Evolutionary conservation across 2,113 vertebrate species (phyloP), one percentile per base, ranked within the genome.

Genomic region (Brachypodius melanocephalos): DNA sequence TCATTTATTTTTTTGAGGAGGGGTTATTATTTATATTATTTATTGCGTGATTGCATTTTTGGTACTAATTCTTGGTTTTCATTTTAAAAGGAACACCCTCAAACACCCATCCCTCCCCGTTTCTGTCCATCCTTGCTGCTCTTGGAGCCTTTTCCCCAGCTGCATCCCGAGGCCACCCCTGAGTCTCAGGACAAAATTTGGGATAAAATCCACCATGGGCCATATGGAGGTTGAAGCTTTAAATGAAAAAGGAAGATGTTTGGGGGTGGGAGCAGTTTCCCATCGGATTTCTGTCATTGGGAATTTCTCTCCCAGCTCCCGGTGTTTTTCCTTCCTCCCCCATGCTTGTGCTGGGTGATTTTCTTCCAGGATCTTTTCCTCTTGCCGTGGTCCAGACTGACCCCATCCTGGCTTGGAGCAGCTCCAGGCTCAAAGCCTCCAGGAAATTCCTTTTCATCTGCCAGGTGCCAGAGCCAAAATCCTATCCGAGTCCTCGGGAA

Each of bases 361-460:
- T 62, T 46, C 32, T 38, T 57, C n/a, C 25, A 16, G 46, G 34
- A 69, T 62, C 22, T 42, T 42, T 69, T 55, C 5, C 24, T 82
- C 8, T 67, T 7, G 40, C 49, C 34, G 3, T 3, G 26, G 31
- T 87, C 90, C 0, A 3, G 24, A n/a, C 79, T 85, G 88, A 93
- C 84, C 74, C 84, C 0, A 1, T 12, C 24, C 54, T 49, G 43
- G 36, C 36, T 10, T 25, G 51, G 67, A 75, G 40, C 59, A 49
- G 14, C 19, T 32, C 59, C 7, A 14, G 48, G 65, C 88, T 42
- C 14, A 7, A 45, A 82, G 19, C 72, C 46, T 57, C 12, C 83
- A 88, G 84, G 94, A 91, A 95, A 91, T 93, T 81, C 91, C 67
- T 90, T 90, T 42, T 76, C 55, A 32, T 49, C 48, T 62, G 87